A percentile compares a stretch with the other conserved stretches of the same genome.
Conservation (phyloP, 2,797 vertebrate genomes). For the Lagodon rhomboides region DNA sequence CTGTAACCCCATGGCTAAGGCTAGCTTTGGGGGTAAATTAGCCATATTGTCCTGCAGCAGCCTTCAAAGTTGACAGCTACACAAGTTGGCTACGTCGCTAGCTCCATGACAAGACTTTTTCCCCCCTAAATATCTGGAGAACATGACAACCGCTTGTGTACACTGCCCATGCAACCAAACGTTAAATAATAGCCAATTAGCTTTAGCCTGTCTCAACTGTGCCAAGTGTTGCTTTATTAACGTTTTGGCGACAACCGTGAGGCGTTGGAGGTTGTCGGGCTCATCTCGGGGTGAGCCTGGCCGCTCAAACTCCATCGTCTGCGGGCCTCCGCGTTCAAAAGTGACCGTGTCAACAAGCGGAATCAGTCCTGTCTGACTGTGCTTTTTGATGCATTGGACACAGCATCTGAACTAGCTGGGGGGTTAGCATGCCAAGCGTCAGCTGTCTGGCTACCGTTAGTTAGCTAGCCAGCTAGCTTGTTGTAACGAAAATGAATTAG, state of each 20-base stretch:
- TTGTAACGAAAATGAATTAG: constrained; percentile 77
- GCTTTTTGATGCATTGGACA: constrained; percentile 63
- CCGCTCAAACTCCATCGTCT: background rate
- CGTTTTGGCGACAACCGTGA: constrained; percentile 10
- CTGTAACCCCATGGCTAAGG: constrained; percentile 34
- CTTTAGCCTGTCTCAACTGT: constrained; percentile 60
- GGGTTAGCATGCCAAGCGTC: constrained; percentile 74
- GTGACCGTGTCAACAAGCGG: constrained; percentile 63
- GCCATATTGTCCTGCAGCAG: constrained; percentile 50
- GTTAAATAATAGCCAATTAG: constrained; percentile 68
- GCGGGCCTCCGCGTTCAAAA: constrained; percentile 22
- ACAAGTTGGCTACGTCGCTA: constrained; percentile 14
- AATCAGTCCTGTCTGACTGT: constrained; percentile 55
- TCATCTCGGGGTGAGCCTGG: background rate
- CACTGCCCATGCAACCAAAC: constrained; percentile 45
- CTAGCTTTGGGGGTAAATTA: constrained; percentile 44
- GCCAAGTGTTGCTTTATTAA: constrained; percentile 59
- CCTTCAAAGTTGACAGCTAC: constrained; percentile 66
- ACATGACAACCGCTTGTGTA: constrained; percentile 46
- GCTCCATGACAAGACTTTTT: constrained; percentile 45
- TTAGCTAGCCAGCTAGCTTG: constrained; percentile 74
- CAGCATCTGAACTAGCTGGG: constrained; percentile 65
- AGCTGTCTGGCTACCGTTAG: constrained; percentile 72
- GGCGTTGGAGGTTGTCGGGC: background rate
- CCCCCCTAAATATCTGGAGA: constrained; percentile 4